Evolutionary conservation across 2,888 invertebrate genomes (phyloP).

Genomic region (Latrodectus hesperus): DNA sequence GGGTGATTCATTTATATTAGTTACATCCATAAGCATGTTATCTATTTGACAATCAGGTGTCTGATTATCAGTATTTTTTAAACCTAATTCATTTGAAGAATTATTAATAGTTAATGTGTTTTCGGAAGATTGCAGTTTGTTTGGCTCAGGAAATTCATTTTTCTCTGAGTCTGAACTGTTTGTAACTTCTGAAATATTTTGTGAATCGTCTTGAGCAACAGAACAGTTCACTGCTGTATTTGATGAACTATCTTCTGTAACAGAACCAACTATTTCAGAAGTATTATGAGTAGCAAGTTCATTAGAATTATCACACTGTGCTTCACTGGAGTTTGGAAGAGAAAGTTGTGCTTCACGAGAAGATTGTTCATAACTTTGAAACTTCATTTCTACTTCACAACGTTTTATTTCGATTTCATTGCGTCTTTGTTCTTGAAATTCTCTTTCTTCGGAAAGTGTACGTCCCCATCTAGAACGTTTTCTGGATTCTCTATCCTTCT

Average conservation of each 20-base stretch:
- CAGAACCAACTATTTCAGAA: neutral
- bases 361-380: slow-evolving; percentile 57
- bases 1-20: slow-evolving; percentile 30
- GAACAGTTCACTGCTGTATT: too few species aligned
- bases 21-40: neutral
- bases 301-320: neutral
- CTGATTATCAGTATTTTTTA: neutral
- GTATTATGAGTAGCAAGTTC: neutral
- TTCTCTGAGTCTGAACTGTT: too few species aligned
- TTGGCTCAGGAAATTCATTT: too few species aligned
- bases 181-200: too few species aligned
- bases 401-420: slow-evolving; percentile 50
- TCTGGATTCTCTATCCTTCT: slow-evolving; percentile 35
- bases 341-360: slow-evolving; percentile 33
- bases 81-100: neutral
- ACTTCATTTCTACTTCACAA: slow-evolving; percentile 53
- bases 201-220: too few species aligned
- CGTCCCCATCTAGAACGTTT: slow-evolving; percentile 62
- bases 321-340: neutral
- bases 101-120: too few species aligned
- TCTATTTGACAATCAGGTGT: neutral
- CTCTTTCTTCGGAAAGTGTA: slow-evolving; percentile 62
- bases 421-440: slow-evolving; percentile 51
- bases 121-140: too few species aligned
- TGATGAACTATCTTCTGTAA: too few species aligned